A percentile compares a stretch with the other conserved stretches of the same genome.
phyloP scores from a whole-genome alignment of 1,140 invertebrate species.

The Drosophila repleta region DNA sequence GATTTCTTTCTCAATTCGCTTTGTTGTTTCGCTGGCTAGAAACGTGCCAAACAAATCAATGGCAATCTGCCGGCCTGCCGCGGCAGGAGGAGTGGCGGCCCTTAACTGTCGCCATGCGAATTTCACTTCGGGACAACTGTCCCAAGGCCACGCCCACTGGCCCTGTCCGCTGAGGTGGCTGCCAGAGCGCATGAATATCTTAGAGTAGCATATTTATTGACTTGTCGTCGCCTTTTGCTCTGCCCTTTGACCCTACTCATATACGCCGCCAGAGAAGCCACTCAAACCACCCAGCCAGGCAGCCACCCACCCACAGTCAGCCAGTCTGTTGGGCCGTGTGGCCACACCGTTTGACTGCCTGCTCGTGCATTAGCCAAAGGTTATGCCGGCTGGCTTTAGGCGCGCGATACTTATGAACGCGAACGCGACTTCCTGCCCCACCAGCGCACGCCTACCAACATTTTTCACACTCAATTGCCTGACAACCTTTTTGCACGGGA shows the following conservation, averaged over 20 bases:
- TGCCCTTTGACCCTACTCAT: conserved; percentile 68
- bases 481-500: conserved; percentile 77
- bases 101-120: conserved; percentile 50
- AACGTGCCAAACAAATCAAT: conserved; percentile 73
- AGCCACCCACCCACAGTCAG: not conserved
- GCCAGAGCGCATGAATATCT: conserved; percentile 65
- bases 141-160: not conserved
- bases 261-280: conserved; percentile 56
- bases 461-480: conserved; percentile 82
- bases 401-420: conserved; percentile 40
- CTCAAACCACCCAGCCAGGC: not conserved
- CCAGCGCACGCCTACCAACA: conserved; percentile 58
- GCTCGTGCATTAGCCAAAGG: conserved; percentile 77
- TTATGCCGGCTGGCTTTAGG: conserved; percentile 41
- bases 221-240: conserved; percentile 63
- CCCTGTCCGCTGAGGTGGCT: conserved; percentile 13
- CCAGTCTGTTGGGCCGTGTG: conserved; percentile 4
- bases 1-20: conserved; percentile 14
- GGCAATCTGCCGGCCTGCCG: conserved; percentile 56
- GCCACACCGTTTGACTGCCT: conserved; percentile 76
- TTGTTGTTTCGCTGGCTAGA: conserved; percentile 12
- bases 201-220: conserved; percentile 75
- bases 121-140: conserved; percentile 22
- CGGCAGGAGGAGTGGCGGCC: conserved; percentile 25
- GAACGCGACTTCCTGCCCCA: conserved; percentile 10